Conservation (phyloP, 2,113 vertebrate species). For the Oryzias woworae region DNA sequence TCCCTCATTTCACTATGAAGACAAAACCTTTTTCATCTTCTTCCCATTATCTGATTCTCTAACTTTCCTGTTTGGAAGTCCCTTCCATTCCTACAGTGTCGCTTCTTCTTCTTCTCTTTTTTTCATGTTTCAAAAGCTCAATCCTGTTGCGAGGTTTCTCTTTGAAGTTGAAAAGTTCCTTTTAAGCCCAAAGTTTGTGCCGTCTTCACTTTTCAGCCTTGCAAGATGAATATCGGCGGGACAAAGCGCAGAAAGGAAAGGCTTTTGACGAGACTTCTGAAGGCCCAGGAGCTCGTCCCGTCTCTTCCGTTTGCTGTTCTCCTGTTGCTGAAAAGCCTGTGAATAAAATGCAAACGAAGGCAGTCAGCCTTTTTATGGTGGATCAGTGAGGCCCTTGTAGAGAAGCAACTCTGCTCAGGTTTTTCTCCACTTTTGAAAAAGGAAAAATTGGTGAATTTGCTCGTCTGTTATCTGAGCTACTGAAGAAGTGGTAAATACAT, state of each 20-base stretch:
- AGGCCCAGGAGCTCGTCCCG: slow-evolving; percentile 69
- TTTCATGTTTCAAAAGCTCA: slow-evolving; percentile 54
- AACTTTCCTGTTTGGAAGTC: slow-evolving; percentile 56
- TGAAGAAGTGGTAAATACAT: slow-evolving; percentile 39
- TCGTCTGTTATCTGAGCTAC: slow-evolving; percentile 63
- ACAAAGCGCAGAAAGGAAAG: slow-evolving; percentile 69
- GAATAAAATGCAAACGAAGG: slow-evolving; percentile 75
- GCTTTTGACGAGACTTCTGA: slow-evolving; percentile 75
- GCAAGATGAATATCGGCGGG: slow-evolving; percentile 74
- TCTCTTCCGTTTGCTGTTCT: slow-evolving; percentile 68
- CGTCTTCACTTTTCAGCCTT: slow-evolving; percentile 72
- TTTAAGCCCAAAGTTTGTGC: slow-evolving; percentile 74
- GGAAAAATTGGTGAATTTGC: slow-evolving; percentile 65
- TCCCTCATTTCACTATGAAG: slow-evolving; percentile 36
- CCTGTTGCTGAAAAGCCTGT: slow-evolving; percentile 72
- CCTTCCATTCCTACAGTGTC: slow-evolving; percentile 62
- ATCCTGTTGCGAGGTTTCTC: slow-evolving; percentile 70
- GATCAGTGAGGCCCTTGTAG: slow-evolving; percentile 70
- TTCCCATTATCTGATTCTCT: slow-evolving; percentile 59
- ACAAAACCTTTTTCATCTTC: slow-evolving; percentile 53
- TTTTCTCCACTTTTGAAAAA: slow-evolving; percentile 68
- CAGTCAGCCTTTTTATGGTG: slow-evolving; percentile 74
- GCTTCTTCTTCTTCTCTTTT: slow-evolving; percentile 10
- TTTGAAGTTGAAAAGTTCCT: slow-evolving; percentile 74
- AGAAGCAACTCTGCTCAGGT: slow-evolving; percentile 68